Evolutionary conservation across 2,113 vertebrate genomes (phyloP).

Genomic region (Dasyornis broadbenti): DNA sequence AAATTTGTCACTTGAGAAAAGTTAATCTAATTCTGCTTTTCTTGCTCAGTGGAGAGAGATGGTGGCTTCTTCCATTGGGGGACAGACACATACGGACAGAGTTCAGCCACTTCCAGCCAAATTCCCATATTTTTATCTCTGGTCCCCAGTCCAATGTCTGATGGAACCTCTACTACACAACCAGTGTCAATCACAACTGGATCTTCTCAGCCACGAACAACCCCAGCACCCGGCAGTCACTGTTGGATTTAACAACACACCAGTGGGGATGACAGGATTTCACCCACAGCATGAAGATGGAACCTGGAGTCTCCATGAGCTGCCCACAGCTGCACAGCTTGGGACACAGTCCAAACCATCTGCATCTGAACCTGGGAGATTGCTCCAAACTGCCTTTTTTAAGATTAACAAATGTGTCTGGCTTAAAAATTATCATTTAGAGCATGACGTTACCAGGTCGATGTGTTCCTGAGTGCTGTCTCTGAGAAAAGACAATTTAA

Average conservation of each 20-base stretch:
- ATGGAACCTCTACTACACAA: not conserved
- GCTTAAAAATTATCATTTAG: not conserved
- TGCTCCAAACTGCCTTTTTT: not conserved
- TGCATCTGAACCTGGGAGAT: not conserved
- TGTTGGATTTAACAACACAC: not conserved
- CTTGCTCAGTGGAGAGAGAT: not conserved
- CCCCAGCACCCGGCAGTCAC: not conserved
- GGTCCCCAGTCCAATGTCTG: not conserved
- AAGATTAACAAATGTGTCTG: not conserved
- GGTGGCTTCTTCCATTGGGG: not conserved
- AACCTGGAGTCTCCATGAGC: not conserved
- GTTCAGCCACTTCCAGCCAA: not conserved
- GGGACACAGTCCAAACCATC: not conserved
- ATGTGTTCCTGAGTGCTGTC: not conserved
- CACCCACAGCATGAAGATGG: not conserved
- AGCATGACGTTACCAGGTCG: constrained; percentile 28
- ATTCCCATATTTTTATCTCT: not conserved
- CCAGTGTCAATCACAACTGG: not conserved
- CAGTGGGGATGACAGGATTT: not conserved
- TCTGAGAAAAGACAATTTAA: not conserved
- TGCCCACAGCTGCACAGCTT: not conserved
- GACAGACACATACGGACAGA: not conserved
- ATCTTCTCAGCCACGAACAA: not conserved
- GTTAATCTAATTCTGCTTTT: not conserved
- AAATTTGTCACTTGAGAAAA: not conserved